Conservation (phyloP, 1,140 invertebrate species). For the Oryzaephilus surinamensis region DNA sequence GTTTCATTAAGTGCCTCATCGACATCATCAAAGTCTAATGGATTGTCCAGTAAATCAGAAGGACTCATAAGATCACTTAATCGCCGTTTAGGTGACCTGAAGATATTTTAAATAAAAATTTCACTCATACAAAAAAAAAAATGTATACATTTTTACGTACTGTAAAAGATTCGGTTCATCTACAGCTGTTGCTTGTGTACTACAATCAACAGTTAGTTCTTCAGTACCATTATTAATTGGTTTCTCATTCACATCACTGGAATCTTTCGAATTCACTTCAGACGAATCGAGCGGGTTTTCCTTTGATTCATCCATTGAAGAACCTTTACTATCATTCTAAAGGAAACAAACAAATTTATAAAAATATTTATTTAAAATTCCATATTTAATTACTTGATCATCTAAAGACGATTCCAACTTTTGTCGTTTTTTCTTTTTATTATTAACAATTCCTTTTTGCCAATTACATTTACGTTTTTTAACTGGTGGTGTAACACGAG, state of each 20-base stretch:
- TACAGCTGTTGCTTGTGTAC: slow-evolving; percentile 1
- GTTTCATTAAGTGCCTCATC: slow-evolving; percentile 30
- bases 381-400: slow-evolving; percentile 12
- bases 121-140: slow-evolving; percentile 3
- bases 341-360: slow-evolving; percentile 2
- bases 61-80: slow-evolving; percentile 29
- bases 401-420: slow-evolving; percentile 10
- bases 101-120: slow-evolving; percentile 8
- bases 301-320: slow-evolving; percentile 42
- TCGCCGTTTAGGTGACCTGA: slow-evolving; percentile 21
- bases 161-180: slow-evolving; percentile 3
- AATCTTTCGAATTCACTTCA: slow-evolving; percentile 7
- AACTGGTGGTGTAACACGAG: not conserved
- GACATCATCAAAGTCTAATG: slow-evolving; percentile 32
- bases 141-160: slow-evolving; percentile 3
- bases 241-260: not conserved
- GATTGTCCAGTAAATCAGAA: slow-evolving; percentile 31
- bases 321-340: slow-evolving; percentile 15
- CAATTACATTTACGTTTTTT: slow-evolving; percentile 17
- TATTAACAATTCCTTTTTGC: slow-evolving; percentile 28
- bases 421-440: slow-evolving; percentile 19
- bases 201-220: not conserved
- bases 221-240: not conserved
- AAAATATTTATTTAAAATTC: no score
- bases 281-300: slow-evolving; percentile 39